Conservation (phyloP, 2,797 vertebrate genomes). For the Pangasius sanitwongsei region DNA sequence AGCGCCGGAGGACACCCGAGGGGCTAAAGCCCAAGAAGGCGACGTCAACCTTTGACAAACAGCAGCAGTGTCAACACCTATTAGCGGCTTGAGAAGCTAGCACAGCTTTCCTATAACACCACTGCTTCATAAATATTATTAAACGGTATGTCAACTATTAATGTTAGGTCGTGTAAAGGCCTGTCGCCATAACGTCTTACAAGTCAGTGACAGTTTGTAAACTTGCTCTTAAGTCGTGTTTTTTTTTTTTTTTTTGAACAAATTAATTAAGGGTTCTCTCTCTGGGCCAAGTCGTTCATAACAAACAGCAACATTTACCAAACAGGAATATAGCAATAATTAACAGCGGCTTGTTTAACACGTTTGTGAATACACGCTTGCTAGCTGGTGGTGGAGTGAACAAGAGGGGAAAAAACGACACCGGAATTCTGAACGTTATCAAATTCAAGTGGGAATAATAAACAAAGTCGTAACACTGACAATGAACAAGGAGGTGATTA, state of each 20-base stretch:
- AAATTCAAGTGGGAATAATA: background rate
- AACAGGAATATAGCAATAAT: background rate
- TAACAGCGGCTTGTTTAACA: background rate
- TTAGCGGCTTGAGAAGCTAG: background rate
- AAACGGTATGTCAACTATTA: background rate
- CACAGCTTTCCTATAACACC: background rate
- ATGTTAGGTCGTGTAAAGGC: background rate
- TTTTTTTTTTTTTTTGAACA: background rate
- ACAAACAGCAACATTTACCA: no score
- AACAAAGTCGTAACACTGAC: background rate
- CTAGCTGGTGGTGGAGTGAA: background rate
- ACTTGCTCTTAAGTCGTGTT: constrained; percentile 16
- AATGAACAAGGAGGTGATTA: background rate
- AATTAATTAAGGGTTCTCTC: no score
- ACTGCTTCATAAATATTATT: background rate
- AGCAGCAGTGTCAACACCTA: constrained; percentile 18
- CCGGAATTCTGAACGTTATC: background rate
- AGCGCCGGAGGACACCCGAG: constrained; percentile 12
- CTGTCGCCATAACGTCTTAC: background rate
- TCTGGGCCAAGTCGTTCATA: no score
- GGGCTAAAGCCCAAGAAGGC: background rate
- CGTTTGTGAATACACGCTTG: background rate
- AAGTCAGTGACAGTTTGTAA: constrained; percentile 30
- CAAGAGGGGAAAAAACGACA: background rate
- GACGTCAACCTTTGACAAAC: background rate